Evolutionary conservation across 2,888 invertebrate species (phyloP), one percentile per base, ranked within the genome.

Genomic region (Cancer borealis): DNA sequence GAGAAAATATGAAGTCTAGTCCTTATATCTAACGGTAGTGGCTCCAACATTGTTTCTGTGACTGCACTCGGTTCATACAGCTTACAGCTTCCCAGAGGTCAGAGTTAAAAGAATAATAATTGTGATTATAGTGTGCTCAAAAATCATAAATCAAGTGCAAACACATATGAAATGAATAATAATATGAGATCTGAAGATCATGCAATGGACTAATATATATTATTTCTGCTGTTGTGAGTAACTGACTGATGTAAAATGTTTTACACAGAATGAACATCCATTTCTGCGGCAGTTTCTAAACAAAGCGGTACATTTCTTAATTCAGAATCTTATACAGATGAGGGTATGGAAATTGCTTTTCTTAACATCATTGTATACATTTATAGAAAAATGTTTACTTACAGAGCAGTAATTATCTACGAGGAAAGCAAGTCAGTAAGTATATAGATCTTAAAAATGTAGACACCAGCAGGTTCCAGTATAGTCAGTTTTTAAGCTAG

Each of bases 1-100:
- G 49, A 46, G 45, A 47, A 47, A 87, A 60, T 79, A 92, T 73
- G 45, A n/a, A 73, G 84, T 92, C 49, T 87, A 47, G 84, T 87
- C 49, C 30, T 47, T 47, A 92, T 66, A 21, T 66, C 66, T 66
- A 39, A 84, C 39, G 12, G 84, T 84, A 84, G 84, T 84, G 39
- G 84, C 84, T 30, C 84, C n/a, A 39, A 39, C 84, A 84, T 84
- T 84, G 39, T 84, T 39, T 30, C 84, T 39, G 14, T 39, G 39
- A 39, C 84, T 39, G 84, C 84, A 84, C 84, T 84, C 84, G 5
- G 39, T 84, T 84, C n/a, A 39, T 84, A 84, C 21, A 21, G 79
- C 39, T 84, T 84, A 84, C 21, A 21, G 79, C 39, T 84, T 84
- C 84, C 39, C 14, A 39, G 39, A 84, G 39, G 3, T 39, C 3